These are phyloP conservation scores for Drosophila tropicalis DNA, from an alignment of 1,140 invertebrate genomes.

Conservation along the genomic window DNA sequence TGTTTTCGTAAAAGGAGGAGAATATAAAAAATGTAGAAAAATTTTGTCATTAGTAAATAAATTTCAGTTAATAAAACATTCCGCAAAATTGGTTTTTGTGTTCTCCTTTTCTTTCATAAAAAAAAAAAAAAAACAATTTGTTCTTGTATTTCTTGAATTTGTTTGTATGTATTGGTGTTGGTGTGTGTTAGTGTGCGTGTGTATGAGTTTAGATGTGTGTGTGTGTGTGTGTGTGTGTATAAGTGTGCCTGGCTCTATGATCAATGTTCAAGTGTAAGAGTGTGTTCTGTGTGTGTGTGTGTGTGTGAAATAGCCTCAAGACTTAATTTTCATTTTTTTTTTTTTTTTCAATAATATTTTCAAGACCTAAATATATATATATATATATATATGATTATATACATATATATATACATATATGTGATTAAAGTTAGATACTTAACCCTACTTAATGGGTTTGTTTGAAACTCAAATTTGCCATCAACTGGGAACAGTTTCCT, in stretches of 20 bases:
- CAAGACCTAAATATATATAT: slow-evolving; percentile 20
- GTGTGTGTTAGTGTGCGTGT: slow-evolving; percentile 42
- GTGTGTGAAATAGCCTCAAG: slow-evolving; percentile 37
- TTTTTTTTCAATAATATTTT: neutral
- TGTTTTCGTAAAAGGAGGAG: slow-evolving; percentile 51
- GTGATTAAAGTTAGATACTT: neutral
- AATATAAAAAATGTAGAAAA: slow-evolving; percentile 71
- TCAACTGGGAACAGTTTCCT: too few species aligned
- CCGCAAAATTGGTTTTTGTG: neutral
- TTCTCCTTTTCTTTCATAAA: slow-evolving; percentile 37
- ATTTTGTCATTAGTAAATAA: slow-evolving; percentile 77
- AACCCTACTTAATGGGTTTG: slow-evolving; percentile 2
- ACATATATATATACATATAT: neutral
- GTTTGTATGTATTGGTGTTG: slow-evolving; percentile 32
- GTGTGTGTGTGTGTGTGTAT: slow-evolving; percentile 22
- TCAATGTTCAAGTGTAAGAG: slow-evolving; percentile 32
- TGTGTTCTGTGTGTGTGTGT: slow-evolving; percentile 25
- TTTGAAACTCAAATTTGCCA: neutral
- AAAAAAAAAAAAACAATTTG: slow-evolving; percentile 33
- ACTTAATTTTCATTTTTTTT: slow-evolving; percentile 54
- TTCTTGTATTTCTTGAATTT: slow-evolving; percentile 38
- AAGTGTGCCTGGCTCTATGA: slow-evolving; percentile 64
- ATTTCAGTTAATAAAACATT: slow-evolving; percentile 46
- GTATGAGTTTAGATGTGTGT: slow-evolving; percentile 13
- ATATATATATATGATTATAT: slow-evolving; percentile 11